A percentile compares a stretch with the other conserved stretches of the same genome.
Conservation (phyloP, 2,888 invertebrate species). For the Leuctra nigra region DNA sequence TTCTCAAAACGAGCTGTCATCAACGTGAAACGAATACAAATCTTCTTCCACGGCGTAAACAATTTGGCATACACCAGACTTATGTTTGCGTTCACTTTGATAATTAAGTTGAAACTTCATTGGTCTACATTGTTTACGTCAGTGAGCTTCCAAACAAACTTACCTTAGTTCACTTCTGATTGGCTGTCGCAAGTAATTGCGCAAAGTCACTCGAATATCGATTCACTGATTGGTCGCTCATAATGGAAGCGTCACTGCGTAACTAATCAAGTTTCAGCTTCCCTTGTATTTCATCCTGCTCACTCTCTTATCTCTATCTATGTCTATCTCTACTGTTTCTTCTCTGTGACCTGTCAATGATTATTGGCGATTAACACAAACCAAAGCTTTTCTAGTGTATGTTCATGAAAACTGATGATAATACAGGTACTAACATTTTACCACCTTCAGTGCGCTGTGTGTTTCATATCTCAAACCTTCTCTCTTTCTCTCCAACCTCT, state of each 20-base stretch:
- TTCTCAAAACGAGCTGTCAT: background rate
- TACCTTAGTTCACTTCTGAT: background rate
- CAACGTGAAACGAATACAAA: background rate
- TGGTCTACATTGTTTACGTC: background rate
- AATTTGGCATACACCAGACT: background rate
- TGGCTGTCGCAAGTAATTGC: too few relatives aligned
- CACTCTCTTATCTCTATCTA: conserved; percentile 19
- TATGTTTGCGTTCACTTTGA: conserved; percentile 8
- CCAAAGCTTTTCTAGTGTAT: too few relatives aligned
- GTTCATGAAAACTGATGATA: too few relatives aligned
- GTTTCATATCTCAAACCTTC: too few relatives aligned
- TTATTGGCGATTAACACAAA: too few relatives aligned
- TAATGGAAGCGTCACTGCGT: background rate
- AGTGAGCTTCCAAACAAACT: background rate
- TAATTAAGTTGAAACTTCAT: conserved; percentile 5
- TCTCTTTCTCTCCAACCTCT: conserved; percentile 5
- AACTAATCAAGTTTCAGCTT: conserved; percentile 30
- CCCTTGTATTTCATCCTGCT: conserved; percentile 27
- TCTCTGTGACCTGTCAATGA: too few relatives aligned
- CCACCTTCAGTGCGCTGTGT: conserved; percentile 27
- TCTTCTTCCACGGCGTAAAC: background rate
- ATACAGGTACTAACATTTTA: conserved; percentile 25
- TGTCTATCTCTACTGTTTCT: conserved; percentile 20
- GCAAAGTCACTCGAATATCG: background rate
- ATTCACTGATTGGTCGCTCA: background rate